Evolutionary conservation across 2,113 vertebrate genomes (phyloP), one percentile per base, ranked within the genome.

Genomic region (Cromileptes altivelis): DNA sequence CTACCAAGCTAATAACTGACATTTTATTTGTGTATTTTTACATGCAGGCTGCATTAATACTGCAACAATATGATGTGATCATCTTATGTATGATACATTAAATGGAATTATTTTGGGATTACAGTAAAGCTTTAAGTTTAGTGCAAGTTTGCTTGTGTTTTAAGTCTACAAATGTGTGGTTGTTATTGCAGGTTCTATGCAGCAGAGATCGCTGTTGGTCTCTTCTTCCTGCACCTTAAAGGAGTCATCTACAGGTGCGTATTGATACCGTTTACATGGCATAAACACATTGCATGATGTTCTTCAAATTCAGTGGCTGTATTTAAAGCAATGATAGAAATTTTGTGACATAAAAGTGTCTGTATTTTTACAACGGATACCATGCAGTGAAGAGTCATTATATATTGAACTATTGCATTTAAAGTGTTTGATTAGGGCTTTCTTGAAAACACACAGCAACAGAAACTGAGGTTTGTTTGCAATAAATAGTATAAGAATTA

Each of bases 181-280:
- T 94, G 93, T 89, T 55, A 56, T 94, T 94, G 64, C 94, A 96
- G 98, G 70, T 99, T 99, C 94, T 99, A 99, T 7, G 98, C 98
- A 67, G 98, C 97, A 90, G 98, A 99, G 95, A 99, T 99, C 4
- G 97, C 97, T 92, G 95, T 97, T 1, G 98, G 98, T 56, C 96
- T 99, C 40, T 97, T 98, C 91, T 99, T 99, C 93, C 93, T 99
- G 78, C 98, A 99, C 91, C 93, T 87, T 92, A 98, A 98, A 90
- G 98, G 98, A 63, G 86, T 99, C 82, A 96, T 99, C 92, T 99
- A 99, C 90, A 97, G 98, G 98, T 98, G 78, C 65, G 94, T 93
- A 50, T 62, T 56, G 23, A 21, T 18, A 15, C 25, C 4, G 4
- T 13, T 49, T 5, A 42, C 4, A 37, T 10, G 21, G 17, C 40